phyloP scores from a whole-genome alignment of 2,113 vertebrate species.

The Dolichotis patagonum region DNA sequence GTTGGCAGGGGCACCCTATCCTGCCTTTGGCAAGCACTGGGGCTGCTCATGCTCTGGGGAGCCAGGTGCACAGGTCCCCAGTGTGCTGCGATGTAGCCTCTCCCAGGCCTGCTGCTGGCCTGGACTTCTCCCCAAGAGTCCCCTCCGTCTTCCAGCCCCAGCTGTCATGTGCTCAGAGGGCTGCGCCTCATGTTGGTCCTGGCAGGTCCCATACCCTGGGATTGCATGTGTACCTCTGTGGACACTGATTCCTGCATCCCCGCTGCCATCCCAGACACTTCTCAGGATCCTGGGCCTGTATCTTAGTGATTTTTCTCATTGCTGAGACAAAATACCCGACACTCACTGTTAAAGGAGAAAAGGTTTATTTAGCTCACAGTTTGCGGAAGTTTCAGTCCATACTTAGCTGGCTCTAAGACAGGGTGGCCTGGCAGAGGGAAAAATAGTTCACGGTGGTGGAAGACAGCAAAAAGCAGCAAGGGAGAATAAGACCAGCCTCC shows the following conservation, averaged over 20 bases:
- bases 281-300: not conserved
- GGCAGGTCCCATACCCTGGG: accelerated
- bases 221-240: not conserved
- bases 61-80: not conserved
- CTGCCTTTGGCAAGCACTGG: accelerated
- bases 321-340: not conserved
- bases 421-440: not conserved
- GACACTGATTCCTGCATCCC: not conserved
- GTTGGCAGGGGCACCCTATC: accelerated
- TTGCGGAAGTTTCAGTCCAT: not conserved
- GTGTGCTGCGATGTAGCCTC: not conserved
- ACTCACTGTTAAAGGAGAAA: not conserved
- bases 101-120: not conserved
- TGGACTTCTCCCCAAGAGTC: not conserved
- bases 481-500: not conserved
- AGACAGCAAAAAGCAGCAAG: not conserved
- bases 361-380: not conserved
- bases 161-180: accelerated
- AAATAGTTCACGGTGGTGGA: not conserved
- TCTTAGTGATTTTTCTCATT: not conserved
- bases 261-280: not conserved
- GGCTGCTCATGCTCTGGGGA: too few relatives aligned
- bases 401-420: not conserved
- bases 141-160: not conserved
- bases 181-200: not conserved